Evolutionary conservation across 2,797 vertebrate genomes (phyloP).

Genomic region (Lagorchestes hirsutus): DNA sequence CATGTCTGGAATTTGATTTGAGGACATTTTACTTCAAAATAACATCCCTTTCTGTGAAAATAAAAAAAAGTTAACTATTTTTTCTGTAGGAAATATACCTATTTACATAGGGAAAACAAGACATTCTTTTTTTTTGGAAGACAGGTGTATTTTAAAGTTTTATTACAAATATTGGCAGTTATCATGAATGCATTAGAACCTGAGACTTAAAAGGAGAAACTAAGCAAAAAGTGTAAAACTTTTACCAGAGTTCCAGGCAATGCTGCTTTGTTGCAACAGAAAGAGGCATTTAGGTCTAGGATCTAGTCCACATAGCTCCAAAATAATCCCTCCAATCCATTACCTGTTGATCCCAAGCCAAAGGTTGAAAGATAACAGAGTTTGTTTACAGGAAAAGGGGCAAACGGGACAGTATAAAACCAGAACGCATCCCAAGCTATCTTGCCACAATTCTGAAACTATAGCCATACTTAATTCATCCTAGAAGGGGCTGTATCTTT

Average conservation of each 20-base stretch:
- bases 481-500: background rate
- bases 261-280: background rate
- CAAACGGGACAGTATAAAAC: background rate
- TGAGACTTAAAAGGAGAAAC: background rate
- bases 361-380: background rate
- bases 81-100: slow-evolving; percentile 22
- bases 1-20: background rate
- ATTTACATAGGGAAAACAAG: slow-evolving; percentile 2
- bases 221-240: background rate
- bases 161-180: slow-evolving; percentile 11
- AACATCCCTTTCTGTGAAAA: slow-evolving; percentile 55
- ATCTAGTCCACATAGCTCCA: background rate
- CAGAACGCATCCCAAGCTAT: background rate
- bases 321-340: slow-evolving; percentile 2
- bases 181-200: background rate
- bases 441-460: background rate
- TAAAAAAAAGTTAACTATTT: slow-evolving; percentile 16
- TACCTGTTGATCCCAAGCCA: slow-evolving; percentile 7
- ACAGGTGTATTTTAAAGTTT: background rate
- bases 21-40: background rate
- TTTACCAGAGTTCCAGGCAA: slow-evolving; percentile 31
- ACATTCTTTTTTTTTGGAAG: slow-evolving; percentile 13
- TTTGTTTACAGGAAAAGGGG: background rate
- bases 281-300: background rate
- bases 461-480: background rate